Conservation (phyloP, 2,888 invertebrate species). For the Leuctra nigra region DNA sequence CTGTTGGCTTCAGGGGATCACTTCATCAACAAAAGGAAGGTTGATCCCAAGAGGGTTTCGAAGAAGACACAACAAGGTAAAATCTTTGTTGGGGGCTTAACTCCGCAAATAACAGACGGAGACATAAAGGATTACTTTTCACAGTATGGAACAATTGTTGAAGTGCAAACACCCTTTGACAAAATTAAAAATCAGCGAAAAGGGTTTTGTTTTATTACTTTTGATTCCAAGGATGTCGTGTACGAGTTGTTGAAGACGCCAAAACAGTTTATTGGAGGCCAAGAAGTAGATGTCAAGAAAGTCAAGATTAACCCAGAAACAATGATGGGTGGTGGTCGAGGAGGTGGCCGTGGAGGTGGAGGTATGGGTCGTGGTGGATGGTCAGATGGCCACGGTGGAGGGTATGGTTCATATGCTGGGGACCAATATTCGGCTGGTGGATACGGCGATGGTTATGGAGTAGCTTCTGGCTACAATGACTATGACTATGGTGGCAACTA, state of each 20-base stretch:
- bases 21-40: conserved; percentile 54
- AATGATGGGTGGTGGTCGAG: conserved; percentile 32
- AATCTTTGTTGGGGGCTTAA: conserved; percentile 58
- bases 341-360: conserved; percentile 31
- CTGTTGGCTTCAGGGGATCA: conserved; percentile 47
- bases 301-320: conserved; percentile 48
- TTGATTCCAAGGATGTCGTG: conserved; percentile 53
- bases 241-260: conserved; percentile 50
- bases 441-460: conserved; percentile 39
- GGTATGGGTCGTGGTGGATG: conserved; percentile 14
- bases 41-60: conserved; percentile 58
- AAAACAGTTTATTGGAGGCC: conserved; percentile 51
- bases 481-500: conserved; percentile 31
- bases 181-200: conserved; percentile 55
- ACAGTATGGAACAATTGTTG: conserved; percentile 53
- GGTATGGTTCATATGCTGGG: conserved; percentile 24
- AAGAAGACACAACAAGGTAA: conserved; percentile 55
- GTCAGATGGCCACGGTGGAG: conserved; percentile 26
- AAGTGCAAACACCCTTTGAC: conserved; percentile 59
- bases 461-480: conserved; percentile 36
- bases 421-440: conserved; percentile 35
- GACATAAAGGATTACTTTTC: conserved; percentile 54
- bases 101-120: conserved; percentile 52
- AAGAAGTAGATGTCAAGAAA: conserved; percentile 50
- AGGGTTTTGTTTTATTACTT: conserved; percentile 60